Percentiles rank a stretch among this genome's conserved stretches.
Evolutionary conservation across 2,797 vertebrate species (phyloP).

Genomic region (Parauchenoglanis punctatus): DNA sequence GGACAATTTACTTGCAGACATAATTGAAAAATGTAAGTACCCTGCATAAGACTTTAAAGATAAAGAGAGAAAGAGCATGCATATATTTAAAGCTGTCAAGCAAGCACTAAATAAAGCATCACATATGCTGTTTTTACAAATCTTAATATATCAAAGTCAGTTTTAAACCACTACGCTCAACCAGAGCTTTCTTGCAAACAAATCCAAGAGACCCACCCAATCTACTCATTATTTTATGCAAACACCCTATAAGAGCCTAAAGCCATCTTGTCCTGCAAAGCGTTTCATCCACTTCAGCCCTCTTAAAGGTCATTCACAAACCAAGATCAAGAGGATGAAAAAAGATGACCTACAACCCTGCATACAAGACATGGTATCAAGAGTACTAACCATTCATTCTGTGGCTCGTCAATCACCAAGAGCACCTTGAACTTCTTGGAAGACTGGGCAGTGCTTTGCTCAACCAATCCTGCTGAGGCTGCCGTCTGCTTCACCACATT

Average conservation of each 20-base stretch:
- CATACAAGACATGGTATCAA: background rate
- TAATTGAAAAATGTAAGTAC: background rate
- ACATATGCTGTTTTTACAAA: background rate
- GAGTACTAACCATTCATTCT: slow-evolving; percentile 90
- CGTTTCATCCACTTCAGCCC: background rate
- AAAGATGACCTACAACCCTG: background rate
- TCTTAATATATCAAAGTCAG: background rate
- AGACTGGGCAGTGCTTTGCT: slow-evolving; percentile 76
- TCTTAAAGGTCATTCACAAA: slow-evolving; percentile 13
- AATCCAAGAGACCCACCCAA: background rate
- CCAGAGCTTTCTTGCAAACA: background rate
- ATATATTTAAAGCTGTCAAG: background rate
- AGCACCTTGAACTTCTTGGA: slow-evolving; percentile 91
- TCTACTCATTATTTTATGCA: background rate
- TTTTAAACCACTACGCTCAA: background rate
- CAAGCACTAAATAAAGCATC: background rate
- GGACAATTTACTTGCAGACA: background rate
- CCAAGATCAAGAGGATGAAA: background rate
- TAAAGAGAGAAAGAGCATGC: background rate
- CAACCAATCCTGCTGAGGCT: slow-evolving; percentile 89
- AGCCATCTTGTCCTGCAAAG: background rate
- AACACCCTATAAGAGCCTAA: background rate
- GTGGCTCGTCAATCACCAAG: slow-evolving; percentile 90
- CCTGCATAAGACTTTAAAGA: background rate
- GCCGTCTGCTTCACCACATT: slow-evolving; percentile 96